Evolutionary conservation across 2,797 vertebrate genomes (phyloP).

Genomic region (Falco peregrinus): DNA sequence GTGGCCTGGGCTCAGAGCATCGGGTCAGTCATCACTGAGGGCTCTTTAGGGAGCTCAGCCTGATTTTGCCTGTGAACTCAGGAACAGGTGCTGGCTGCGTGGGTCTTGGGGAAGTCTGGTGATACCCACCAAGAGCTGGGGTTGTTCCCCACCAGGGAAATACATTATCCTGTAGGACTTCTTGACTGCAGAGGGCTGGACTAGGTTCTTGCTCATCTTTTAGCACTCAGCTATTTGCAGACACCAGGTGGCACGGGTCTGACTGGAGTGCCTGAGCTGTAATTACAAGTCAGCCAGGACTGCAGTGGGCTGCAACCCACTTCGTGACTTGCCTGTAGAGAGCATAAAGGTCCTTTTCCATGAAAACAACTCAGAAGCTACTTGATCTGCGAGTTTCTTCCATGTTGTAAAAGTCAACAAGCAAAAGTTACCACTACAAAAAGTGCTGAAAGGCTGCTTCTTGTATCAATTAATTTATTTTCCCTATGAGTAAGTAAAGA

Average conservation of each 20-base stretch:
- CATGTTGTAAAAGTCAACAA: not conserved
- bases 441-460: constrained; percentile 26
- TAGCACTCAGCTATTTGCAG: not conserved
- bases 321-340: not conserved
- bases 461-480: constrained; percentile 41
- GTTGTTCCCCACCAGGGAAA: not conserved
- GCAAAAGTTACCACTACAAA: not conserved
- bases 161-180: not conserved
- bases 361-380: not conserved
- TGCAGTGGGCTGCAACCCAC: not conserved
- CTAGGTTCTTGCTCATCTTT: not conserved
- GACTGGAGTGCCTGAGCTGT: not conserved
- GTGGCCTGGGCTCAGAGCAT: not conserved
- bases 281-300: not conserved
- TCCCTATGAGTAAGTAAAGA: not conserved
- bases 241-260: not conserved
- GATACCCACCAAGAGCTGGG: not conserved
- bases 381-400: not conserved
- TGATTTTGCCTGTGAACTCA: not conserved
- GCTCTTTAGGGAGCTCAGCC: not conserved
- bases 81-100: not conserved
- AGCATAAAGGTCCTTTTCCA: not conserved
- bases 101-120: not conserved
- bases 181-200: not conserved
- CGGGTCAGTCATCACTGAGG: not conserved